Evolutionary conservation across 2,113 vertebrate species (phyloP), one percentile per base, ranked within the genome.

Genomic region (Podarcis raffonei): DNA sequence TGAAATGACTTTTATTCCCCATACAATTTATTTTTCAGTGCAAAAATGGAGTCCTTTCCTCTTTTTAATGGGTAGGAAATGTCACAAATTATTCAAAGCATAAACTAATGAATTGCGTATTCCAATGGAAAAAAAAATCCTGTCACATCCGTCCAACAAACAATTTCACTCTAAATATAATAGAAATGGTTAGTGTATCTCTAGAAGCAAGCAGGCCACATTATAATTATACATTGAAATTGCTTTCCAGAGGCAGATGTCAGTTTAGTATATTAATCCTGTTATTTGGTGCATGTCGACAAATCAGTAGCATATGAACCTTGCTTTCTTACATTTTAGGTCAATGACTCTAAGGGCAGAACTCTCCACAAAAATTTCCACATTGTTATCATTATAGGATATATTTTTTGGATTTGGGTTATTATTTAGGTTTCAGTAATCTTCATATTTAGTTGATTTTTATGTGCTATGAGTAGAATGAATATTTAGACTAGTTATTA

Each of bases 81-180:
- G n/a, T 65, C 90, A 86, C 78, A 93, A 93, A 89, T 91, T 81
- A 91, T 87, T 85, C 90, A 12, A 39, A 80, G 32, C 88, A 79
- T 78, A 85, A 88, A 87, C 25, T 84, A 13, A n/a, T n/a, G 90
- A 71, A 91, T 32, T 85, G 65, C 89, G 79, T 93, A 6, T 90
- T 89, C 18, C 48, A 37, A 74, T 42, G 75, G 87, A 83, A 89
- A 5, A 75, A 81, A 80, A 22, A 91, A 87, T 48, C 42, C 8
- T 48, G 42, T 48, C 42, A 48, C 42, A 48, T 48, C 89, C 22
- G 3, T 87, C 90, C 83, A 0, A 77, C 2, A 89, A 88, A 71
- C 62, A 77, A 5, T 88, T n/a, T 83, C 79, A 23, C 59, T 59
- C 3, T 86, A 90, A 59, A 87, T 35, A 89, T 13, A 39, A 65